Evolutionary conservation across 2,888 invertebrate genomes (phyloP).

Genomic region (Notocelia uddmanniana): DNA sequence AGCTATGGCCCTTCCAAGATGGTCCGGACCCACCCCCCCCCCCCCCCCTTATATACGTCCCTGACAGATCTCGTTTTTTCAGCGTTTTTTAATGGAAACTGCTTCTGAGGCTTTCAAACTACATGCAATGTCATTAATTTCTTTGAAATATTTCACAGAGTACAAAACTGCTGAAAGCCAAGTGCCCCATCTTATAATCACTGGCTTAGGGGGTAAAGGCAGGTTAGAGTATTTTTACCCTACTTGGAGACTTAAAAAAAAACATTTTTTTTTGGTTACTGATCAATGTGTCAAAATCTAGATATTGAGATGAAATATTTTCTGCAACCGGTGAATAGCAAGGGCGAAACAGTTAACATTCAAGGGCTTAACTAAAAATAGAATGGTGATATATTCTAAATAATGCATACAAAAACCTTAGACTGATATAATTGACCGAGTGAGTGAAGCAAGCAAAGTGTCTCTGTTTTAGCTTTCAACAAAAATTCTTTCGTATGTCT

Average conservation of each 20-base stretch:
- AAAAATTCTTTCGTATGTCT: too few relatives aligned
- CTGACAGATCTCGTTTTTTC: too few relatives aligned
- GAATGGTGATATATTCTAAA: too few relatives aligned
- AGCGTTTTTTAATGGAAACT: slow-evolving; percentile 6
- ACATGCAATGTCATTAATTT: background rate
- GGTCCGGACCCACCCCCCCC: too few relatives aligned
- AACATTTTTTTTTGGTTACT: slow-evolving; percentile 13
- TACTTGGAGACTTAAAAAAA: slow-evolving; percentile 1
- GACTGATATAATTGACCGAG: too few relatives aligned
- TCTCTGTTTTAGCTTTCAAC: too few relatives aligned
- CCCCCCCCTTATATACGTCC: too few relatives aligned
- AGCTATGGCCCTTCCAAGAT: too few relatives aligned
- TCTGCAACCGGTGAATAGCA: slow-evolving; percentile 19
- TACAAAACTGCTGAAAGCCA: slow-evolving; percentile 29
- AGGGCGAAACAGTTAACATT: slow-evolving; percentile 16
- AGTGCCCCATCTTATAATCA: slow-evolving; percentile 2
- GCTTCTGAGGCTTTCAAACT: background rate
- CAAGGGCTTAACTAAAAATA: too few relatives aligned
- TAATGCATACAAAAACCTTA: too few relatives aligned
- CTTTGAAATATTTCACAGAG: slow-evolving; percentile 11
- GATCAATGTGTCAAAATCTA: slow-evolving; percentile 2
- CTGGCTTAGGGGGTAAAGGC: slow-evolving; percentile 29
- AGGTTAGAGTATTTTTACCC: slow-evolving; percentile 16
- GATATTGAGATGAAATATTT: background rate
- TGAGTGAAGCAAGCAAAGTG: too few relatives aligned